Evolutionary conservation across 2,797 vertebrate genomes (phyloP).

Genomic region (Rallus crepitans): DNA sequence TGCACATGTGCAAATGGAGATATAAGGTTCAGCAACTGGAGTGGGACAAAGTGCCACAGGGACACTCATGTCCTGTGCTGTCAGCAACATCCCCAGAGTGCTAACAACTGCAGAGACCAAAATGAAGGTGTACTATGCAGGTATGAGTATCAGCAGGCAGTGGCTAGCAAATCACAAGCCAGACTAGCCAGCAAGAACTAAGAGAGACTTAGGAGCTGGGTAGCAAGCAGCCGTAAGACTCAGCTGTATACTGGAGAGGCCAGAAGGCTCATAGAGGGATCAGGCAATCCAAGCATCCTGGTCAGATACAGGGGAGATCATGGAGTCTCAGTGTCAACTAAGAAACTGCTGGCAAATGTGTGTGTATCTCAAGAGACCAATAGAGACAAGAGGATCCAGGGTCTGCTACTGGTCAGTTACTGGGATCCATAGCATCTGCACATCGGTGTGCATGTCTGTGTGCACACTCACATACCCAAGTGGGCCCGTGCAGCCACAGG

Average conservation of each 20-base stretch:
- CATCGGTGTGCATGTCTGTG: rapidly evolving
- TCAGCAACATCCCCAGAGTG: neutral
- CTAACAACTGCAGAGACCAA: neutral
- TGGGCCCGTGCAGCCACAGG: neutral
- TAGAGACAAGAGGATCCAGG: neutral
- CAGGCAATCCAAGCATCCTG: neutral
- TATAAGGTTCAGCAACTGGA: neutral
- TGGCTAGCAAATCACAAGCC: neutral
- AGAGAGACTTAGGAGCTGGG: neutral
- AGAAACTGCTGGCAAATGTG: neutral
- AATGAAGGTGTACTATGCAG: neutral
- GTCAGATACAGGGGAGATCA: neutral
- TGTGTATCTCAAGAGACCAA: neutral
- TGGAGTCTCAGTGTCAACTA: neutral
- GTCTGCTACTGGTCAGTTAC: neutral
- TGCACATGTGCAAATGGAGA: rapidly evolving
- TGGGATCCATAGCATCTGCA: neutral
- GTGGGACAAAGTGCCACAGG: neutral
- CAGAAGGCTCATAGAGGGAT: neutral
- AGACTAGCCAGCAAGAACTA: neutral
- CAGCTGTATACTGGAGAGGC: neutral
- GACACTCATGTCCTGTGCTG: neutral
- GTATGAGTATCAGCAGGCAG: neutral
- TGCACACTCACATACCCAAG: rapidly evolving
- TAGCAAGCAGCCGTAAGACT: neutral